Evolutionary conservation across 2,113 vertebrate species (phyloP).

Genomic region (Chaetodon auriga): DNA sequence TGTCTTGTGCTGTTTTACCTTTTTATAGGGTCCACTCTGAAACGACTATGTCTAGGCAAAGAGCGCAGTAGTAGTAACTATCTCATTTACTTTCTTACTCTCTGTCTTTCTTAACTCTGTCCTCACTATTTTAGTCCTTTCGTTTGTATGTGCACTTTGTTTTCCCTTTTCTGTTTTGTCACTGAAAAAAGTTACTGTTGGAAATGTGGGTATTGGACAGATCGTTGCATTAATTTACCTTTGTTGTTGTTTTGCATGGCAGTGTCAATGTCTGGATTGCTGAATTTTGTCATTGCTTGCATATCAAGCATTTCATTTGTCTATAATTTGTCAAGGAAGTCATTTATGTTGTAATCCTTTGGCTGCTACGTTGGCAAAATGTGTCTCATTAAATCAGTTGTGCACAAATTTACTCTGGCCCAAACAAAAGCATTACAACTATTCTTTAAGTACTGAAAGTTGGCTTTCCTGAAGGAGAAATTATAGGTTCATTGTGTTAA

Average conservation of each 20-base stretch:
- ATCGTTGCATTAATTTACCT: conserved; percentile 47
- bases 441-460: background rate
- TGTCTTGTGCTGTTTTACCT: conserved; percentile 97
- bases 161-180: conserved; percentile 70
- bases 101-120: conserved; percentile 70
- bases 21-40: conserved; percentile 98
- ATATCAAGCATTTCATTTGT: conserved; percentile 73
- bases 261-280: conserved; percentile 53
- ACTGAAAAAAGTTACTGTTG: conserved; percentile 64
- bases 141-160: conserved; percentile 85
- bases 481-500: background rate
- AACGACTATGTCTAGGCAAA: conserved; percentile 99
- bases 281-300: conserved; percentile 75
- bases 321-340: conserved; percentile 51
- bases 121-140: conserved; percentile 83
- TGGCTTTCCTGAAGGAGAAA: conserved; percentile 21
- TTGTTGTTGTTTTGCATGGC: conserved; percentile 78
- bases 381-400: conserved; percentile 20
- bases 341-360: conserved; percentile 67
- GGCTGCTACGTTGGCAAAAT: conserved; percentile 69
- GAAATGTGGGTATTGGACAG: conserved; percentile 54
- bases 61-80: conserved; percentile 99
- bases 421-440: conserved; percentile 8
- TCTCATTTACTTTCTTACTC: conserved; percentile 90
- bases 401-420: conserved; percentile 17